These are phyloP conservation scores for Dromiciops gliroides DNA, from an alignment of 2,113 vertebrate species.

Conservation along the genomic window DNA sequence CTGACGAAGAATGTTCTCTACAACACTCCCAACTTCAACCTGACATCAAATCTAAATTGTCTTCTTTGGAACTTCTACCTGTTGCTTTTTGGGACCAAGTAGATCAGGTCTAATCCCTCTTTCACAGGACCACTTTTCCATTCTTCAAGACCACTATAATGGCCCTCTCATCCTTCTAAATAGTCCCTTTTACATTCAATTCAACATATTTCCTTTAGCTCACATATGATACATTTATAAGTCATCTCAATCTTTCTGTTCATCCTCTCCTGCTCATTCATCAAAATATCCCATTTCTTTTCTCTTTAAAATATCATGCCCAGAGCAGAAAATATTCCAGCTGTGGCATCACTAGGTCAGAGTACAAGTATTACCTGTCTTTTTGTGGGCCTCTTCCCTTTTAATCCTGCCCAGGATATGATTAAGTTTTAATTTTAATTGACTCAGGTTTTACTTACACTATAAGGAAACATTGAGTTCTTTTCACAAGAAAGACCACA, in stretches of 20 bases:
- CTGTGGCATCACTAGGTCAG: neutral
- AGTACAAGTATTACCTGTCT: neutral
- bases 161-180: neutral
- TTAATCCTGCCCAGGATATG: neutral
- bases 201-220: neutral
- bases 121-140: neutral
- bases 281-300: neutral
- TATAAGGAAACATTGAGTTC: neutral
- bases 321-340: neutral
- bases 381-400: neutral
- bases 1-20: neutral
- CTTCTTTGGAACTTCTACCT: neutral
- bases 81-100: neutral
- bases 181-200: neutral
- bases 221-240: neutral
- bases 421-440: neutral
- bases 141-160: neutral
- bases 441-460: neutral
- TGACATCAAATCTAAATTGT: neutral
- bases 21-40: neutral
- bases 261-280: neutral
- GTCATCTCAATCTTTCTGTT: neutral
- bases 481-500: neutral
- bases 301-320: neutral
- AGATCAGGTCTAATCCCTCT: neutral